phyloP scores from a whole-genome alignment of 2,797 vertebrate species.

The Myotis daubentonii region DNA sequence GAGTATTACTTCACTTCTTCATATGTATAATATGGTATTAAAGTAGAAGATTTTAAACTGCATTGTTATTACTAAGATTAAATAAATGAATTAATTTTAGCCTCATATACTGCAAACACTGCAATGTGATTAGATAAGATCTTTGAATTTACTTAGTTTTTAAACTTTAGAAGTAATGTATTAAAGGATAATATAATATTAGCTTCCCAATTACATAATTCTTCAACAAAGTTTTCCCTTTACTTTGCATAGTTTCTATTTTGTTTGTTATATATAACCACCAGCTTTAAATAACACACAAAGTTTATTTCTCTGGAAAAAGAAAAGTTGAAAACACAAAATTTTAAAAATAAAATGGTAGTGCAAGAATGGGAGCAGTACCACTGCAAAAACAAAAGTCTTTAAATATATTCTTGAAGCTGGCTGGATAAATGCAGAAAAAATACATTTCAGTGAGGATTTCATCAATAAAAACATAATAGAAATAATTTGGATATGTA shows the following conservation, averaged over 20 bases:
- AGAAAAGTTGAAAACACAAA: background rate
- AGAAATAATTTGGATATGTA: conserved; percentile 65
- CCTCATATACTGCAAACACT: conserved; percentile 75
- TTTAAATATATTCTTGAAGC: conserved; percentile 59
- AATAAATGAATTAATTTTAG: conserved; percentile 83
- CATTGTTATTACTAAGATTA: conserved; percentile 84
- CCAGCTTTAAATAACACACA: conserved; percentile 69
- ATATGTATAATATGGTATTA: conserved; percentile 82
- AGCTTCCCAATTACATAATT: conserved; percentile 58
- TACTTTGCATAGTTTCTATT: conserved; percentile 68
- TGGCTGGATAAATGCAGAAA: conserved; percentile 1
- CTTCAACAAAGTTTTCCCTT: conserved; percentile 70
- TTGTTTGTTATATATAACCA: conserved; percentile 62
- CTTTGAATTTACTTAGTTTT: conserved; percentile 76
- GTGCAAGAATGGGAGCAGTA: background rate
- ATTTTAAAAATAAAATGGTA: background rate
- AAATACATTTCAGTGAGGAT: conserved; percentile 58
- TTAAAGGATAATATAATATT: conserved; percentile 43
- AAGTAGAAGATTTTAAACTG: conserved; percentile 83
- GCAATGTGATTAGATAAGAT: conserved; percentile 77
- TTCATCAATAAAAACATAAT: conserved; percentile 50
- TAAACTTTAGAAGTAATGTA: conserved; percentile 35
- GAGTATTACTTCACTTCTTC: conserved; percentile 81
- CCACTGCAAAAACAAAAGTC: conserved; percentile 5
- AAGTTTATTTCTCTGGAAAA: conserved; percentile 60